Base-by-base conservation (phyloP, 1,140 invertebrate genomes). In the Asbolus verrucosus region DNA sequence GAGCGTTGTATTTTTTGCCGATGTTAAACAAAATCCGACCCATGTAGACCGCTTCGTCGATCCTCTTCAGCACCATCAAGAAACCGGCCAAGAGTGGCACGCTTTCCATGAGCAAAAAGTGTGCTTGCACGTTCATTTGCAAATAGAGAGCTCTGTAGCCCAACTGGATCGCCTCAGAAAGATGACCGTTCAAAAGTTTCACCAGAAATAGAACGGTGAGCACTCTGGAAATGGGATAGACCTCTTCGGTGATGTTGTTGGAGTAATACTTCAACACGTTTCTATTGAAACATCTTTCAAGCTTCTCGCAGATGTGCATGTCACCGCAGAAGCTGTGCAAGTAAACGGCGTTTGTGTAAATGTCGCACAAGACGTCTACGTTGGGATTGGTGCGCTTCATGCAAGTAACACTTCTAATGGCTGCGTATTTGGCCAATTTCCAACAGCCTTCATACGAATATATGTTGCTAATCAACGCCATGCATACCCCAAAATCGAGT, bases 61-160 rank as follows among this genome's bases (percentile, higher is more conserved):
- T 80, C 16, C 82, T 78, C 46, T 81, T 70, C n/a, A 80, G 71
- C 2, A 77, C 61, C 13, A 83, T 31, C 39, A 84, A 69, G 59
- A 81, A 73, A 33, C 82, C 81, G 62, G 83, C 81, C 21, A 84
- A 59, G 38, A 81, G 80, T 13, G 83, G 81, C 65, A 84, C 80
- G 19, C 83, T 80, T 63, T 83, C 79, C 24, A 82, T 39, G 30
- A 79, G 78, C 21, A 83, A 71, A 46, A 76, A 77, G 62, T 80
- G 73, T 11, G 80, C 82, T 65, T 78, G 70, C 11, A 84, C 75
- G 54, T 80, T 81, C 16, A 79, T 77, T 67, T 81, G 83, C 6
- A 83, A 70, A 33, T 80, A 76, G 15, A 84, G 72, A 3, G 81
- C 71, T 60, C 80, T 77, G 61, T 81, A 83, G 1, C 82, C 84